A percentile compares a stretch with the other conserved stretches of the same genome.
Evolutionary conservation across 2,888 invertebrate genomes (phyloP).

Genomic region (Drosophila mimetica): DNA sequence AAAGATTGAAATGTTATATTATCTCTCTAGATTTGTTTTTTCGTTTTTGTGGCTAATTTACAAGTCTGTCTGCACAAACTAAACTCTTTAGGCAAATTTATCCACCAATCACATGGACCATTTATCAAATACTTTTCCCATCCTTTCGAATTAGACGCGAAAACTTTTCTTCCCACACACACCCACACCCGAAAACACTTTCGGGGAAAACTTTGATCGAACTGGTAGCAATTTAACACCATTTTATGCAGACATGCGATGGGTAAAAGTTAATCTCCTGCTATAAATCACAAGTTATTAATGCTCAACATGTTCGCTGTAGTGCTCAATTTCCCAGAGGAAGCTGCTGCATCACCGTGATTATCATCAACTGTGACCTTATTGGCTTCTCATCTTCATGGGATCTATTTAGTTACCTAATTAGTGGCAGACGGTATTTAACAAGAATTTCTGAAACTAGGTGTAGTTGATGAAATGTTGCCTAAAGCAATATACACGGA

Average conservation of each 20-base stretch:
- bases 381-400: conserved; percentile 29
- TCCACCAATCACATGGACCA: conserved; percentile 16
- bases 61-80: conserved; percentile 1
- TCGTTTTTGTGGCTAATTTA: background rate
- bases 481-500: background rate
- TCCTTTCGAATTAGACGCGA: conserved; percentile 54
- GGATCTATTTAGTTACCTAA: conserved; percentile 51
- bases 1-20: no score
- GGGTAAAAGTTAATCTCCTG: conserved; percentile 33
- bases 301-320: conserved; percentile 64
- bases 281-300: conserved; percentile 75
- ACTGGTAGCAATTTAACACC: conserved; percentile 60
- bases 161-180: conserved; percentile 40
- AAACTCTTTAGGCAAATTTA: conserved; percentile 9
- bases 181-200: background rate
- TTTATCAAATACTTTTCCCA: conserved; percentile 42
- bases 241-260: conserved; percentile 34
- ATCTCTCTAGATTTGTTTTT: background rate
- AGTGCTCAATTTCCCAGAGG: conserved; percentile 53
- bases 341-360: conserved; percentile 36
- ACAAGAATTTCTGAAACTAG: conserved; percentile 13
- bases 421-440: conserved; percentile 60
- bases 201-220: conserved; percentile 56
- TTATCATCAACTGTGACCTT: conserved; percentile 22
- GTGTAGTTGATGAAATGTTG: conserved; percentile 14